Base-by-base conservation (phyloP, 1,140 invertebrate genomes). In the Drosophila albomicans region DNA sequence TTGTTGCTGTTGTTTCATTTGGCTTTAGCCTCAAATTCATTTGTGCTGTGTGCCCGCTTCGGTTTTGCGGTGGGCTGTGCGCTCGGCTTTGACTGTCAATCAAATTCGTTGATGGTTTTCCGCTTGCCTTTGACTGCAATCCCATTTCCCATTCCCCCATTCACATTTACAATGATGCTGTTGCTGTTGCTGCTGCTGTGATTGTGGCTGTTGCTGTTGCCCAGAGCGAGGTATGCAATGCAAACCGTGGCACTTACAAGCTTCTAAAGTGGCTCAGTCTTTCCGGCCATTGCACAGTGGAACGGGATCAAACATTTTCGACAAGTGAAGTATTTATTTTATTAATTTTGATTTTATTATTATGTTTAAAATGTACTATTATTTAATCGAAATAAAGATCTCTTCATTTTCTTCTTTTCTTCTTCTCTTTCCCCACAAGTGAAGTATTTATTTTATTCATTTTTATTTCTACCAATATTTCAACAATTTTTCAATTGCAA, bases 51-150 rank as follows among this genome's bases (percentile, higher is more conserved):
- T 49, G 13, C 13, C 16, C 52, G 51, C 28, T 15, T 48, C 28
- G 20, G 30, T 52, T 46, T 46, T 49, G 61, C 65, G 48, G 64
- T 72, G 43, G 54, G 62, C 63, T 48, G 61, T 48, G 61, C 52
- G 43, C 49, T 58, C 38, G 52, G 67, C 73, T 71, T 75, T 75
- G 73, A 11, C 66, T 75, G 73, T 75, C 73, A 75, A 75, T 75
- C 73, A 75, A 75, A 75, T 75, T 71, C 56, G 59, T 71, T 70
- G 73, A 57, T 75, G 67, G 32, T 75, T 75, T 69, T 70, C 72
- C 67, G 67, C 57, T 75, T 71, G 67, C 52, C 67, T 75, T 69
- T 75, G 72, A 69, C 65, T 75, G 72, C 72, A 63, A 69, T 75
- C 56, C 61, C 65, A 68, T 62, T 69, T 59, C 58, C 71, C 71